Base-by-base conservation (phyloP, 1,140 invertebrate species). In the Hycleus cichorii region DNA sequence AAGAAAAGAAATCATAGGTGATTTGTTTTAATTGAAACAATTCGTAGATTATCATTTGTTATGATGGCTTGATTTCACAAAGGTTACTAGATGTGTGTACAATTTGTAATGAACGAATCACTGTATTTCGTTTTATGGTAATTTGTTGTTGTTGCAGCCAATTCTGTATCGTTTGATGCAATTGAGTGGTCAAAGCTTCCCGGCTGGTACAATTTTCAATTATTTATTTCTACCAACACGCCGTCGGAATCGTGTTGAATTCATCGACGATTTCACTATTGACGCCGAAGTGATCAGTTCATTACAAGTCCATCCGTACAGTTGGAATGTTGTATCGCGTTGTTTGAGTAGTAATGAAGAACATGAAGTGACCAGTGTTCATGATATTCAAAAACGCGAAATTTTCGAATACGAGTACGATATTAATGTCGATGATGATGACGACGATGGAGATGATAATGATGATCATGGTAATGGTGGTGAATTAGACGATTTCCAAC, bases 161-260 rank as follows among this genome's bases (percentile, higher is more conserved):
- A 90, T 90, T 72, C 84, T 94, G 72, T 95, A 94, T 72, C 78
- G 91, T 59, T 74, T 94, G 54, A 94, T 94, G 90, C 91, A 94
- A 73, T 78, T 88, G 65, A 90, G 85, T 64, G 82, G 86, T 61
- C 87, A 90, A 60, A 83, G 84, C 47, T 88, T 93, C 64, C 89
- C 89, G 2, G 80, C 85, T 44, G 89, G 86, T 10, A 83, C 85
- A 6, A 84, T 81, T 67, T 91, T 85, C 68, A 90, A 89, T 65
- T 83, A 89, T 69, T 75, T 93, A n/a, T 93, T 94, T 71, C 85
- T 84, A 27, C 76, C 79, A 27, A 80, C 77, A 6, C 80, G 90
- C 39, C 82, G 82, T 58, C 80, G 86, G 57, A 96, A 96, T 75
- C 79, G 92, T 45, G 83, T 95, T 2, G 92, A 96, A 74, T 87